These are phyloP conservation scores for Eurystomus glaucurus DNA, from an alignment of 2,797 vertebrate species.

Conservation along the genomic window DNA sequence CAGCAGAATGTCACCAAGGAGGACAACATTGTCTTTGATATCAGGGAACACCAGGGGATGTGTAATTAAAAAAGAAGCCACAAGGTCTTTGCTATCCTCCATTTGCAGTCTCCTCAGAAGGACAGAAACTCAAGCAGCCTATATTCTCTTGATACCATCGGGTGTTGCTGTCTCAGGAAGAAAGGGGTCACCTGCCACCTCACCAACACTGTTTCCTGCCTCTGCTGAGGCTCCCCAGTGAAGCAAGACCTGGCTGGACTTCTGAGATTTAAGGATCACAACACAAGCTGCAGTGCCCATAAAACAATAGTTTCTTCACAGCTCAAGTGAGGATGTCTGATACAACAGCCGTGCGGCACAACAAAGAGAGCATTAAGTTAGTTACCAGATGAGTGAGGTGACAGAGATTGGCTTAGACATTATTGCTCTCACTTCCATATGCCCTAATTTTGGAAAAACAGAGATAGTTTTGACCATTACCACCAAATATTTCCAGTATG, in stretches of 20 bases:
- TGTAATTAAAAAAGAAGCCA: background rate
- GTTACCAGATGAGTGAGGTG: background rate
- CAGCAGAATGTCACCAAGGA: background rate
- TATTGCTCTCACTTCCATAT: background rate
- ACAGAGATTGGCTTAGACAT: background rate
- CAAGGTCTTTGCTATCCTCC: background rate
- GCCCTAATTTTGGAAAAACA: background rate
- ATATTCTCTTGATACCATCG: background rate
- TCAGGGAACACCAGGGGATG: background rate
- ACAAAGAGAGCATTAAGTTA: background rate
- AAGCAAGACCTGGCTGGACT: conserved; percentile 4
- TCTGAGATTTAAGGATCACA: conserved; percentile 34
- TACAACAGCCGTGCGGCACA: background rate
- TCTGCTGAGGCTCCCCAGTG: background rate
- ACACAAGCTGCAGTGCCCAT: background rate
- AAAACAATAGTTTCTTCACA: conserved; percentile 46
- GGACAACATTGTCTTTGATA: background rate
- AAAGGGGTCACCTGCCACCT: conserved; percentile 43
- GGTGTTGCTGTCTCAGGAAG: conserved; percentile 34
- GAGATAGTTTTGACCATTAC: background rate
- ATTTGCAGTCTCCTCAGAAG: background rate
- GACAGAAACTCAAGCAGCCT: background rate
- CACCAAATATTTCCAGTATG: background rate
- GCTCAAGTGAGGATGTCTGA: background rate
- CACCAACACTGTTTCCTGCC: conserved; percentile 37